Evolutionary conservation across 2,888 invertebrate species (phyloP).

Genomic region (Lottia gigantea): DNA sequence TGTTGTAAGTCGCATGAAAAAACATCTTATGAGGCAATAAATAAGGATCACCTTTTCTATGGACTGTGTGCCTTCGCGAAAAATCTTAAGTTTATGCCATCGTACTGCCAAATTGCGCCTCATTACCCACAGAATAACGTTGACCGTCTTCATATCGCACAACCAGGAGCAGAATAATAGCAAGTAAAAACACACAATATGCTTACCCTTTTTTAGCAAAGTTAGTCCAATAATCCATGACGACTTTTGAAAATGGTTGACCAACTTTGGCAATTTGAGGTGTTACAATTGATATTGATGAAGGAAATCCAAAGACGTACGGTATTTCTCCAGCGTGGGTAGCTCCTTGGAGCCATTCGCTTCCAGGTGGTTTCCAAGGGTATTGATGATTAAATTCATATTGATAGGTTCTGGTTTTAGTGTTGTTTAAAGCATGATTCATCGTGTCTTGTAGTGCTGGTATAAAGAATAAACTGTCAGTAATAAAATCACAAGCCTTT

Average conservation of each 20-base stretch:
- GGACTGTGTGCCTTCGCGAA: too few relatives aligned
- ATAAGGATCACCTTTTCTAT: too few relatives aligned
- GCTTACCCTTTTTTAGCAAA: not conserved
- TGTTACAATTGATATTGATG: not conserved
- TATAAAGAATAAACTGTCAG: not conserved
- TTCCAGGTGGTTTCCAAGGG: not conserved
- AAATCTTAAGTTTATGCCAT: too few relatives aligned
- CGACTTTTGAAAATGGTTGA: not conserved
- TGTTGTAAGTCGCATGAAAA: too few relatives aligned
- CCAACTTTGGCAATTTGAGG: not conserved
- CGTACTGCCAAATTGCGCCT: too few relatives aligned
- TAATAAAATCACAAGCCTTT: not conserved
- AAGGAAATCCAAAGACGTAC: not conserved
- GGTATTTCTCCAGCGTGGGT: not conserved
- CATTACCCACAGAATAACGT: too few relatives aligned
- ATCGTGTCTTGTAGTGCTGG: not conserved
- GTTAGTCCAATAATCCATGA: conserved; percentile 7
- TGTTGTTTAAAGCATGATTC: not conserved
- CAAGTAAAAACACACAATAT: not conserved
- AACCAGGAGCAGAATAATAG: too few relatives aligned
- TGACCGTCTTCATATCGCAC: too few relatives aligned
- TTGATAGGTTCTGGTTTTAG: not conserved
- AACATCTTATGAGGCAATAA: too few relatives aligned
- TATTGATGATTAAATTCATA: conserved; percentile 1
- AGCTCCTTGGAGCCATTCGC: not conserved